These are phyloP conservation scores for Nomada fabriciana DNA, from an alignment of 2,888 invertebrate genomes.

Conservation along the genomic window DNA sequence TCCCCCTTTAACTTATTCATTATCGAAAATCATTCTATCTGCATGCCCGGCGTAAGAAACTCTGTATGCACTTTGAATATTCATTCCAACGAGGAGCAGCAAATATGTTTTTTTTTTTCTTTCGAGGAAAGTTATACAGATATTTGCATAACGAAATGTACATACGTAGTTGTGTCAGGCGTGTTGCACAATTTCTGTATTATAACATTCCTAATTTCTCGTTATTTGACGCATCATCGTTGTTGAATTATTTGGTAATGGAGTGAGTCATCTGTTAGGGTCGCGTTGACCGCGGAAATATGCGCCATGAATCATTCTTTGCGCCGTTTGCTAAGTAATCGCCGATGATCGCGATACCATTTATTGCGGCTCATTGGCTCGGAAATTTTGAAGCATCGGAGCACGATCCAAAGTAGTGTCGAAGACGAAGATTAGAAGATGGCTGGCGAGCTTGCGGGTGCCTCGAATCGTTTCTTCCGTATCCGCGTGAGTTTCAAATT, in stretches of 20 bases:
- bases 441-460: conserved; percentile 19
- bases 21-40: no score
- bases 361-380: neutral
- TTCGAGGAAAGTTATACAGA: neutral
- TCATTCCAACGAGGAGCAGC: no score
- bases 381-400: neutral
- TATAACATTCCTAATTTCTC: conserved; percentile 4
- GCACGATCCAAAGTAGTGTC: neutral
- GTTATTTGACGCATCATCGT: neutral
- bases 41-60: neutral
- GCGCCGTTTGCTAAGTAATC: neutral
- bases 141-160: neutral
- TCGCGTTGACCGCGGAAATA: neutral
- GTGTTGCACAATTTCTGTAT: neutral
- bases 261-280: conserved; percentile 11
- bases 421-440: conserved; percentile 20
- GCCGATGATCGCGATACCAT: neutral
- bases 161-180: neutral
- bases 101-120: no score
- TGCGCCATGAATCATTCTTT: neutral
- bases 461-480: neutral
- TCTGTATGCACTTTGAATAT: no score
- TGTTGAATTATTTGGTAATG: conserved; percentile 23
- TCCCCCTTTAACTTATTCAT: neutral
- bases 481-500: neutral